phyloP scores from a whole-genome alignment of 2,113 vertebrate species.

The Pithys albifrons region DNA sequence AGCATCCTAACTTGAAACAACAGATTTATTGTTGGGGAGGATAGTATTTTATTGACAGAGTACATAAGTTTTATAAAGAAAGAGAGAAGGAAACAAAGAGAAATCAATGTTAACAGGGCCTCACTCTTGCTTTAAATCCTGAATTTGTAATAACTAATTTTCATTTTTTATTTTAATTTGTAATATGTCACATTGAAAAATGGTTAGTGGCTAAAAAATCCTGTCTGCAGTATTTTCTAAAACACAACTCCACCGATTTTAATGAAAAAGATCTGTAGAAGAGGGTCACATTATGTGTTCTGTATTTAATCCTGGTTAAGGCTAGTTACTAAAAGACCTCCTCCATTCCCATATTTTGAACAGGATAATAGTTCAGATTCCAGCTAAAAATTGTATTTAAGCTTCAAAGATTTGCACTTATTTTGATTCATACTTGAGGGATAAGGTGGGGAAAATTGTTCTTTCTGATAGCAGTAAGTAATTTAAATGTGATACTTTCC shows the following conservation, averaged over 20 bases:
- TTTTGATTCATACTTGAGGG: not conserved
- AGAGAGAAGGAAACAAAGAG: slow-evolving; percentile 49
- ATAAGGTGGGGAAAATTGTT: not conserved
- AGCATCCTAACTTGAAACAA: slow-evolving; percentile 65
- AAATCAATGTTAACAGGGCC: slow-evolving; percentile 68
- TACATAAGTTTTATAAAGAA: slow-evolving; percentile 70
- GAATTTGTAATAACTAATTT: slow-evolving; percentile 71
- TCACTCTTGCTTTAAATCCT: slow-evolving; percentile 67
- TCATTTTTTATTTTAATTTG: slow-evolving; percentile 69
- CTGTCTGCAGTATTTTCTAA: not conserved
- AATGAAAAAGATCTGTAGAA: not conserved
- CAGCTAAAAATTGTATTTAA: not conserved
- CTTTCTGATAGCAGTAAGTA: not conserved
- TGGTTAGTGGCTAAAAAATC: slow-evolving; percentile 38
- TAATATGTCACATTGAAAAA: slow-evolving; percentile 66
- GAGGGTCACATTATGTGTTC: not conserved
- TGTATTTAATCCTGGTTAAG: not conserved
- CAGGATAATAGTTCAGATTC: not conserved
- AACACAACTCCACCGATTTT: not conserved
- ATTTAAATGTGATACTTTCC: not conserved
- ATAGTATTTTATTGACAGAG: slow-evolving; percentile 57
- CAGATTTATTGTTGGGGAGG: slow-evolving; percentile 74
- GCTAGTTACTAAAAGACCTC: not conserved
- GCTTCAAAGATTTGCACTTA: not conserved
- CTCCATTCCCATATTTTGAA: not conserved